Base-by-base conservation (phyloP, 2,113 vertebrate genomes). In the Syrrhaptes paradoxus region DNA sequence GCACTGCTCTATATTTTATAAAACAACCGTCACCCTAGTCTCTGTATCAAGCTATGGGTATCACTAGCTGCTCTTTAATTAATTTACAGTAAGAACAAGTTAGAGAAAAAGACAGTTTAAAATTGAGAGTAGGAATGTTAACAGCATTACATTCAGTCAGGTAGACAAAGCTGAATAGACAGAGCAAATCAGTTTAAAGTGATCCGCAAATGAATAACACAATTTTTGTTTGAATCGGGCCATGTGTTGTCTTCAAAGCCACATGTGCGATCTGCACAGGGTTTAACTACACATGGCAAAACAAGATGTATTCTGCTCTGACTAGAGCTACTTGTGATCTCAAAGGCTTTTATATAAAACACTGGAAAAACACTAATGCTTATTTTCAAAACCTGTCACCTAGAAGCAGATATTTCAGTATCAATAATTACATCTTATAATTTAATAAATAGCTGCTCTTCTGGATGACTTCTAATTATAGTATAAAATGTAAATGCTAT, bases 381-480 rank as follows among this genome's bases (percentile, higher is more conserved):
- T 92, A 90, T 94, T 96, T 96, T 84, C 79, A 91, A 93, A 90
- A 88, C 0, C 9, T 90, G 41, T 86, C 78, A 63, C 32, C 55
- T 81, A 93, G 63, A 91, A 96, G 55, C 80, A 91, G 79, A 48
- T 94, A 96, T 96, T 95, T 96, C 93, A 81, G 43, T 96, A 90
- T 86, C 85, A 90, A 85, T 95, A 95, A 95, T 93, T 96, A 55
- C 76, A 49, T 87, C 76, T 95, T 81, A 43, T 68, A 63, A 96
- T 77, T 93, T 92, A 87, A 96, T 90, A 92, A 96, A 94, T 81
- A 94, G 28, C 61, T 89, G 28, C 76, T 90, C 76, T 77, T 81
- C 61, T 68, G 65, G 83, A 89, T 90, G 61, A 88, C 43, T 93
- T 93, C 72, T 84, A 94, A 94, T 89, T 91, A 74, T 59, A 67